Evolutionary conservation across 2,113 vertebrate genomes (phyloP), one percentile per base, ranked within the genome.

Genomic region (Megaptera novaeangliae): DNA sequence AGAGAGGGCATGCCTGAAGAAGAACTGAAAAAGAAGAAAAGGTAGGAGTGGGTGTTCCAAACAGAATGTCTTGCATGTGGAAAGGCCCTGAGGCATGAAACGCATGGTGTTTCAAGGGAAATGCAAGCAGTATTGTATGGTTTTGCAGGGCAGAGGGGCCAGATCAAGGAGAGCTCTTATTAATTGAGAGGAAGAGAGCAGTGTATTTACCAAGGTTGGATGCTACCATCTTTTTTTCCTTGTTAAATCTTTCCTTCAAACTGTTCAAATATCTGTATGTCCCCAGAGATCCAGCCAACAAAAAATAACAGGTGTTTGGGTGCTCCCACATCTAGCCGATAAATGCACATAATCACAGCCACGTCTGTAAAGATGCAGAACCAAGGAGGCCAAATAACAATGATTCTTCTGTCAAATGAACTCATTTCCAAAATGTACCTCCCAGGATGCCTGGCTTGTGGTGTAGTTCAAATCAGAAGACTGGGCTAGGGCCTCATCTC

Each of bases 191-290:
- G 15, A 75, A 27, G 39, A 29, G 21, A 90, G 23, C 14, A 78
- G 36, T 72, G 2, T 78, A 36, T 81, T 74, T 82, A 81, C 46
- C 64, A 75, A 74, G 23, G 15, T 27, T 68, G 39, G n/a, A 61
- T 52, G 29, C n/a, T 92, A 59, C 27, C 15, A 27, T 41, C 31
- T 93, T 46, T 83, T 61, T 63, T 64, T 13, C 29, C 14, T 63
- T 49, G 44, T 36, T 93, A 94, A 90, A 52, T 85, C 21, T 90
- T 86, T 90, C 31, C 57, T 91, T 94, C 36, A 74, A 61, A 92
- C 68, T n/a, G 44, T 49, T 44, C 57, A 92, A 72, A 80, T 74
- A 66, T 41, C 39, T 44, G 8, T 84, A 74, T 15, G 29, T 88
- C 20, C 81, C 55, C 29, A 29, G 57, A 85, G 46, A 74, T 27